Evolutionary conservation across 2,888 invertebrate species (phyloP).

Genomic region (Dicycla oo): DNA sequence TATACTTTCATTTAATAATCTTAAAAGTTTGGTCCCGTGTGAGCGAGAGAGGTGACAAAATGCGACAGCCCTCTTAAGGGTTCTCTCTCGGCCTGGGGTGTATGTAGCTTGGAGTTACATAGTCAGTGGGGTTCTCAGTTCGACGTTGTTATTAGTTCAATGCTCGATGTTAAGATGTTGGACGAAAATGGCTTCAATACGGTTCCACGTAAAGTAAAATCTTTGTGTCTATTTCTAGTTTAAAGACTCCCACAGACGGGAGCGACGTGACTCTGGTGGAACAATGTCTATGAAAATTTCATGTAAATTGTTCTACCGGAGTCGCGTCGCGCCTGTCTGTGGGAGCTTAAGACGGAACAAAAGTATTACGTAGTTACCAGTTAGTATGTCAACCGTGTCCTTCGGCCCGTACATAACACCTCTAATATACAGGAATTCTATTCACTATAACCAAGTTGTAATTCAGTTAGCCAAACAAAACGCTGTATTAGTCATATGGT

Average conservation of each 20-base stretch:
- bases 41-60: too few relatives aligned
- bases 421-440: constrained; percentile 74
- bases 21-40: too few relatives aligned
- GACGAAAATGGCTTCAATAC: background rate
- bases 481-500: constrained; percentile 86
- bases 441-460: constrained; percentile 77
- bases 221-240: background rate
- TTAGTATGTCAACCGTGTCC: background rate
- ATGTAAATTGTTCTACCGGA: too few relatives aligned
- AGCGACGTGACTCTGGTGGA: too few relatives aligned
- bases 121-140: too few relatives aligned
- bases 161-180: background rate
- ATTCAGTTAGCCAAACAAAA: constrained; percentile 87
- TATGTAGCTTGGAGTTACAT: background rate
- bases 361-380: too few relatives aligned
- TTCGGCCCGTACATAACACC: constrained; percentile 47
- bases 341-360: too few relatives aligned
- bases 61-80: too few relatives aligned
- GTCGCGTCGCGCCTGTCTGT: too few relatives aligned
- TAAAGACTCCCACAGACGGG: too few relatives aligned
- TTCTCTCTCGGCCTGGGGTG: background rate
- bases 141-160: background rate
- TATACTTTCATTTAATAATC: too few relatives aligned
- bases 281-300: too few relatives aligned
- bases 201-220: background rate